A percentile compares a stretch with the other conserved stretches of the same genome.
Conservation (phyloP, 2,113 vertebrate species). For the Pollachius pollachius region DNA sequence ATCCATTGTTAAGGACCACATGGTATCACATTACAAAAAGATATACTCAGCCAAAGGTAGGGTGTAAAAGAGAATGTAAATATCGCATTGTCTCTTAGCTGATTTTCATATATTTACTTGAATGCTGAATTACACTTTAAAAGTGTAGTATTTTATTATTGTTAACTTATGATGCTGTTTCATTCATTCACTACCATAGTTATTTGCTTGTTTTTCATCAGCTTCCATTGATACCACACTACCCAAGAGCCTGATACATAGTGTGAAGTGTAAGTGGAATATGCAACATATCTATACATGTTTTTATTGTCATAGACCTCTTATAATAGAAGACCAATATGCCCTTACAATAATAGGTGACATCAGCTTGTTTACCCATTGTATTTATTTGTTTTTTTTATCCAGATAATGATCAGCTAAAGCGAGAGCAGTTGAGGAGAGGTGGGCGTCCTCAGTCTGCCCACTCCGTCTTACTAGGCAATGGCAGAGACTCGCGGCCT, state of each 20-base stretch:
- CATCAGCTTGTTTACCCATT: not conserved
- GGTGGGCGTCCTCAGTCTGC: conserved; percentile 63
- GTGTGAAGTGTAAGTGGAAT: conserved; percentile 86
- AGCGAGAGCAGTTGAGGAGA: conserved; percentile 77
- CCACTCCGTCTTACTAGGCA: conserved; percentile 61
- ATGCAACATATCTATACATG: not conserved
- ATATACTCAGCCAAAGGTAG: conserved; percentile 94
- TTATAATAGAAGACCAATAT: not conserved
- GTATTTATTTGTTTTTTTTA: conserved; percentile 21
- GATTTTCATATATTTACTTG: not conserved
- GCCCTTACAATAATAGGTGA: not conserved
- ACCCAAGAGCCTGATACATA: conserved; percentile 82
- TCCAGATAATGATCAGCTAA: conserved; percentile 86
- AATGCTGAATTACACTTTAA: not conserved
- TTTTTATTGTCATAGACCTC: not conserved
- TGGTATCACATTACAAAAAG: conserved; percentile 93
- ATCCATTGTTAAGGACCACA: conserved; percentile 86
- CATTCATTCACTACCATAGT: not conserved
- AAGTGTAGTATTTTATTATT: too few relatives aligned
- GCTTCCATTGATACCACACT: conserved; percentile 85
- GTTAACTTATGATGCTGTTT: not conserved
- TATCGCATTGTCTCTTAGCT: not conserved
- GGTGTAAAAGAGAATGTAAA: not conserved
- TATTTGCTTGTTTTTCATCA: conserved; percentile 42
- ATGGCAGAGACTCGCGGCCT: conserved; percentile 62